Base-by-base conservation (phyloP, 1,140 invertebrate species). In the Drosophila eugracilis region DNA sequence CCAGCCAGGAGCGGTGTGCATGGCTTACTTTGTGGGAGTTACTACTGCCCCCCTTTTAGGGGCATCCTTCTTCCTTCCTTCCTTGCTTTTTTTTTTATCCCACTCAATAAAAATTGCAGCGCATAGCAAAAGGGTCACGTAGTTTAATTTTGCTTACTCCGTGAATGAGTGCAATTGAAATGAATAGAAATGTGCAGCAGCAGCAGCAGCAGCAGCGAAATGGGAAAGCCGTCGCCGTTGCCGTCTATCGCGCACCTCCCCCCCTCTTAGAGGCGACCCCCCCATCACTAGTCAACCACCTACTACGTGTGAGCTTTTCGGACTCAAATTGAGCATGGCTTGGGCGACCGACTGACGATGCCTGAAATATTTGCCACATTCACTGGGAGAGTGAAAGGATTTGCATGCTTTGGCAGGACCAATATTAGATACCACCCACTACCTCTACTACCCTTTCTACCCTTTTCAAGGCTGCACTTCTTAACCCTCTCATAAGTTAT, bases 111-210 rank as follows among this genome's bases (percentile, higher is more conserved):
- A 85, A 86, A 85, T 80, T 86, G 80, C 81, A 80, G 65, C 60
- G 78, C 78, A 80, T 77, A 45, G 55, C 67, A 62, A 66, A 62
- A 78, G 77, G 81, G 77, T 71, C 77, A 86, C 80, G 81, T 85
- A 85, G 41, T 86, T 85, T 86, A 80, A 85, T 85, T 85, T 85
- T 58, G 77, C 81, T 86, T 77, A 77, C 81, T 85, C 71, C 80
- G 80, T 85, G 80, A 85, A 80, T 76, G 81, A 86, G 80, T 65
- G 74, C 80, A 85, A 80, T 83, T 63, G 80, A 85, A 86, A 74
- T 80, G 81, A 86, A 85, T 85, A 74, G 67, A 86, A 85, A 80
- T 77, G 77, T 59, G 65, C 50, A 62, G 42, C 30, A n/a, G 32
- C 45, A 26, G n/a, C n/a, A n/a, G n/a, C n/a, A n/a, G n/a, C 10